Evolutionary conservation across 23 tunicate species (phyloP).

Genomic region (Styela plicata): DNA sequence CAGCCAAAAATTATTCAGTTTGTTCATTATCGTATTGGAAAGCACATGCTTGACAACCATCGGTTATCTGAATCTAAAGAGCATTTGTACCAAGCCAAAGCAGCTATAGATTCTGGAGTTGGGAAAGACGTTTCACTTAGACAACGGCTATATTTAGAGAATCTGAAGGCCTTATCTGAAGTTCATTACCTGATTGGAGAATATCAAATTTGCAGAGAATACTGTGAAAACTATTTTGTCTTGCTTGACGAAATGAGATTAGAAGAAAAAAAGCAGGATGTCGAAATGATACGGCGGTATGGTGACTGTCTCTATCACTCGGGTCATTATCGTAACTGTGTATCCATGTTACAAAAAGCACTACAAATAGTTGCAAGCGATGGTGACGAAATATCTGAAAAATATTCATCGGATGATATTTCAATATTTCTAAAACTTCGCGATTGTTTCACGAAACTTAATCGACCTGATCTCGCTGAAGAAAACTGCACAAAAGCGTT

Average conservation of each 20-base stretch:
- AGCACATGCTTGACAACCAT: neutral
- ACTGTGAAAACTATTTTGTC: neutral
- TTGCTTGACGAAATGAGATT: neutral
- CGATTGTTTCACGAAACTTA: constrained; percentile 13
- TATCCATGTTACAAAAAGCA: constrained; percentile 2
- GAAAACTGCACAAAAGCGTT: constrained; percentile 15
- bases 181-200: neutral
- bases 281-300: neutral
- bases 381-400: neutral
- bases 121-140: neutral
- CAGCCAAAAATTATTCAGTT: neutral
- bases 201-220: neutral
- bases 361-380: neutral
- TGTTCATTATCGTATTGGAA: constrained; percentile 4
- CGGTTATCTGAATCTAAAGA: neutral
- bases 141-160: neutral
- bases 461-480: constrained; percentile 1
- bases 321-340: constrained; percentile 10
- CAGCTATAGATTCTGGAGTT: constrained; percentile 7
- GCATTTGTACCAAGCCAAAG: constrained; percentile 8
- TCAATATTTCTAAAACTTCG: constrained; percentile 1
- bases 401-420: neutral
- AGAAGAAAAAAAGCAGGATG: neutral
- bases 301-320: neutral
- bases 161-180: neutral